Evolutionary conservation across 2,888 invertebrate species (phyloP).

Genomic region (Gymnocheta viridis): DNA sequence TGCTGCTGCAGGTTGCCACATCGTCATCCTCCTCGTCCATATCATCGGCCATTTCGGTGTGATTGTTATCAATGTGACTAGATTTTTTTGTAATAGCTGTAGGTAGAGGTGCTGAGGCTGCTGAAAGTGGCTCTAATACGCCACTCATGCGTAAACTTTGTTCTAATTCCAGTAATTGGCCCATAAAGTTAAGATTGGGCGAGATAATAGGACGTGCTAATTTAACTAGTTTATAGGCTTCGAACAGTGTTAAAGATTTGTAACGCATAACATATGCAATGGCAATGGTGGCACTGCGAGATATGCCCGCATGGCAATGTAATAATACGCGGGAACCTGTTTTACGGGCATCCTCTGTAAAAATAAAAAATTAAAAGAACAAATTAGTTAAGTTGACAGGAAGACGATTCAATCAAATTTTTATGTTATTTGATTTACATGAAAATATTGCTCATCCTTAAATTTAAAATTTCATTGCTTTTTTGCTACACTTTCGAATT

Average conservation of each 20-base stretch:
- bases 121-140: slow-evolving; percentile 76
- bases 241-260: slow-evolving; percentile 90
- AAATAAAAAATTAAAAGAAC: slow-evolving; percentile 63
- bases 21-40: slow-evolving; percentile 36
- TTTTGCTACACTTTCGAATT: no score
- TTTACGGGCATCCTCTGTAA: slow-evolving; percentile 82
- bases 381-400: not conserved
- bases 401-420: not conserved
- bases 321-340: slow-evolving; percentile 87
- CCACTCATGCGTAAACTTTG: slow-evolving; percentile 85
- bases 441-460: no score
- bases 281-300: slow-evolving; percentile 95
- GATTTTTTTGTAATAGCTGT: slow-evolving; percentile 48
- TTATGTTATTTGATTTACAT: no score
- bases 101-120: slow-evolving; percentile 70
- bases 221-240: slow-evolving; percentile 94
- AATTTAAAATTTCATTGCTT: no score
- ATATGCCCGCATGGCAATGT: slow-evolving; percentile 97
- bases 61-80: slow-evolving; percentile 64
- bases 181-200: slow-evolving; percentile 97
- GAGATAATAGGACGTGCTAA: slow-evolving; percentile 94
- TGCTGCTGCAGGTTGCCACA: slow-evolving; percentile 32
- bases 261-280: slow-evolving; percentile 97
- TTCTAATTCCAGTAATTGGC: slow-evolving; percentile 92
- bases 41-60: slow-evolving; percentile 2